Evolutionary conservation across 2,888 invertebrate genomes (phyloP).

Genomic region (Andrena fulva): DNA sequence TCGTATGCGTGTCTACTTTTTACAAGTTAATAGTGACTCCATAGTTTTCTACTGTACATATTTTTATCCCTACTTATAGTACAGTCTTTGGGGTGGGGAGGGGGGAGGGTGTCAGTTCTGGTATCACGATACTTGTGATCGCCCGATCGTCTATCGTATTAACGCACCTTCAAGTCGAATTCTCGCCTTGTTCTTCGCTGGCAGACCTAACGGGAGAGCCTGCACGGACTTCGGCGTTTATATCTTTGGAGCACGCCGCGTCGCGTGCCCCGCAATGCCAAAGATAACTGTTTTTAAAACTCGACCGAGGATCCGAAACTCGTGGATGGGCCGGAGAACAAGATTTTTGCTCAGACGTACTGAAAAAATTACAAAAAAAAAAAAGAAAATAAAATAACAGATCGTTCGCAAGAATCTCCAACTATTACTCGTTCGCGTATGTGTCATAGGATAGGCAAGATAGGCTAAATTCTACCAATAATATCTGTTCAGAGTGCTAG

Average conservation of each 20-base stretch:
- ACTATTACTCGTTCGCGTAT: slow-evolving; percentile 67
- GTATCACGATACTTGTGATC: slow-evolving; percentile 62
- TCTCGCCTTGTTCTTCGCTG: slow-evolving; percentile 55
- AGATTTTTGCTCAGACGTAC: slow-evolving; percentile 47
- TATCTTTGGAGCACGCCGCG: slow-evolving; percentile 41
- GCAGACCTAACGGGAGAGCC: slow-evolving; percentile 33
- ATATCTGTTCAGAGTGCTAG: slow-evolving; percentile 78
- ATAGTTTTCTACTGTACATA: slow-evolving; percentile 77
- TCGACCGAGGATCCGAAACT: slow-evolving; percentile 55
- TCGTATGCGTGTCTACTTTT: slow-evolving; percentile 74
- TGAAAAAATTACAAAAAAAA: slow-evolving; percentile 8
- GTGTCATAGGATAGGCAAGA: slow-evolving; percentile 65
- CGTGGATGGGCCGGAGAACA: slow-evolving; percentile 42
- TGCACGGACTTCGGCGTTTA: slow-evolving; percentile 23
- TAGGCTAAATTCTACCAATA: slow-evolving; percentile 67
- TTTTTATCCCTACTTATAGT: slow-evolving; percentile 70
- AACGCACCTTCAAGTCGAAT: slow-evolving; percentile 42
- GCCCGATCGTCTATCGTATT: slow-evolving; percentile 47
- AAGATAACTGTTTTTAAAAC: slow-evolving; percentile 55
- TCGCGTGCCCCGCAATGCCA: slow-evolving; percentile 41
- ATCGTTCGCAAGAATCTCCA: slow-evolving; percentile 55
- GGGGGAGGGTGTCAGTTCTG: slow-evolving; percentile 54
- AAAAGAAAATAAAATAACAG: slow-evolving; percentile 25
- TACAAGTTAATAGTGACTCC: slow-evolving; percentile 78
- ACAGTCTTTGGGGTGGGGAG: slow-evolving; percentile 30